phyloP scores from a whole-genome alignment of 1,140 invertebrate genomes.

The Manduca sexta region DNA sequence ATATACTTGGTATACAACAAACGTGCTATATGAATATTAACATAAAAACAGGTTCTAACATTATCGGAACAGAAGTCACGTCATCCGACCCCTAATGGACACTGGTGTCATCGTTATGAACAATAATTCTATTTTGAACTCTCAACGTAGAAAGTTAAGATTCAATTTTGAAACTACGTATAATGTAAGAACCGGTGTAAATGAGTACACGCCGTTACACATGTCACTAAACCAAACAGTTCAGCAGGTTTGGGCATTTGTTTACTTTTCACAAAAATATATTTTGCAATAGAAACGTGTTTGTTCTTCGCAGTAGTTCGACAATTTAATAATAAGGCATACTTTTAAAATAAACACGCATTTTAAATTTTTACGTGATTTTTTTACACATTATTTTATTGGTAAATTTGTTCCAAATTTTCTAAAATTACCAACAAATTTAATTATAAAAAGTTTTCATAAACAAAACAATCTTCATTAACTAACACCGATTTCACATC shows the following conservation, averaged over 20 bases:
- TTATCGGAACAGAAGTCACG: constrained; percentile 43
- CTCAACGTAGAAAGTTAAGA: constrained; percentile 11
- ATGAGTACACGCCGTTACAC: constrained; percentile 52
- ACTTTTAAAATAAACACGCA: no score
- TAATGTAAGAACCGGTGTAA: constrained; percentile 29
- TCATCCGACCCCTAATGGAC: constrained; percentile 40
- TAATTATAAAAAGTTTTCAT: no score
- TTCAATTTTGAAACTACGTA: constrained; percentile 11
- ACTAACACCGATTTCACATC: no score
- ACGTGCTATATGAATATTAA: not conserved
- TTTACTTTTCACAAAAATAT: constrained; percentile 18
- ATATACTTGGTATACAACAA: not conserved
- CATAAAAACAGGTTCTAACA: constrained; percentile 35
- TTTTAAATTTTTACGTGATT: no score
- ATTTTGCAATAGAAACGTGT: not conserved
- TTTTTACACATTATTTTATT: no score
- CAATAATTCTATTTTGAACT: constrained; percentile 18
- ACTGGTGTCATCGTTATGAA: constrained; percentile 24
- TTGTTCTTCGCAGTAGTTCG: not conserved
- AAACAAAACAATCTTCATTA: no score
- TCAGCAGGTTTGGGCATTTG: constrained; percentile 11
- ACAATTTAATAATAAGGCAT: no score
- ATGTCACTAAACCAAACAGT: constrained; percentile 51
- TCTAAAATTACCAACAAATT: no score
- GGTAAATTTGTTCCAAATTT: no score